Conservation (phyloP, 23 tunicate genomes). For the Botrylloides violaceus region DNA sequence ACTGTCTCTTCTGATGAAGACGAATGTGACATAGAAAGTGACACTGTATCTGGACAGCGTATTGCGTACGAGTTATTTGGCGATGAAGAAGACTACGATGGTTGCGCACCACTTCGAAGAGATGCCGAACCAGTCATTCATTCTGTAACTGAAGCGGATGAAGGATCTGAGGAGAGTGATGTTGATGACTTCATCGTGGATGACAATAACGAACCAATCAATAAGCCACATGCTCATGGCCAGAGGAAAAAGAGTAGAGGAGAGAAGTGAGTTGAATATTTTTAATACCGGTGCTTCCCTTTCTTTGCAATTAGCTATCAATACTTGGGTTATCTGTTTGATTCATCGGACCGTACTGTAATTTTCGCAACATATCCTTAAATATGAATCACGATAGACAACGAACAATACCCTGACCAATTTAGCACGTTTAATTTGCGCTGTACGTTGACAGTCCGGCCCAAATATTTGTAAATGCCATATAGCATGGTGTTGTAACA, state of each 20-base stretch:
- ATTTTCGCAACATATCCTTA: no score
- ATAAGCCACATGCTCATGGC: conserved; percentile 51
- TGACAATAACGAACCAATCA: conserved; percentile 92
- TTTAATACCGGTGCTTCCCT: no score
- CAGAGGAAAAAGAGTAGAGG: conserved; percentile 67
- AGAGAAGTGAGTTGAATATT: conserved; percentile 50
- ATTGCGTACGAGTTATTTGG: conserved; percentile 58
- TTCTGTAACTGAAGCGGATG: conserved; percentile 51
- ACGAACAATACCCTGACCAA: no score
- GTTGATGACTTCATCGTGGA: conserved; percentile 94
- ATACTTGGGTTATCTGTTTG: no score
- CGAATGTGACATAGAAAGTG: conserved; percentile 59
- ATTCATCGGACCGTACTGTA: no score
- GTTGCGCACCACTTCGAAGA: conserved; percentile 30
- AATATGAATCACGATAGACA: no score
- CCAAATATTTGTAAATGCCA: no score
- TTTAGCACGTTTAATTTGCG: no score
- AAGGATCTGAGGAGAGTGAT: conserved; percentile 76
- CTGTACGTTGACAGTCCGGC: no score
- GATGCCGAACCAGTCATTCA: conserved; percentile 4
- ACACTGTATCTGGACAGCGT: conserved; percentile 7
- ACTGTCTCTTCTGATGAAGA: conserved; percentile 72
- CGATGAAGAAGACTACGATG: conserved; percentile 47
- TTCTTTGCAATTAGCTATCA: no score
- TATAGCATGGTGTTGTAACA: no score